Evolutionary conservation across 2,113 vertebrate genomes (phyloP), one percentile per base, ranked within the genome.

Genomic region (Xenopus borealis): DNA sequence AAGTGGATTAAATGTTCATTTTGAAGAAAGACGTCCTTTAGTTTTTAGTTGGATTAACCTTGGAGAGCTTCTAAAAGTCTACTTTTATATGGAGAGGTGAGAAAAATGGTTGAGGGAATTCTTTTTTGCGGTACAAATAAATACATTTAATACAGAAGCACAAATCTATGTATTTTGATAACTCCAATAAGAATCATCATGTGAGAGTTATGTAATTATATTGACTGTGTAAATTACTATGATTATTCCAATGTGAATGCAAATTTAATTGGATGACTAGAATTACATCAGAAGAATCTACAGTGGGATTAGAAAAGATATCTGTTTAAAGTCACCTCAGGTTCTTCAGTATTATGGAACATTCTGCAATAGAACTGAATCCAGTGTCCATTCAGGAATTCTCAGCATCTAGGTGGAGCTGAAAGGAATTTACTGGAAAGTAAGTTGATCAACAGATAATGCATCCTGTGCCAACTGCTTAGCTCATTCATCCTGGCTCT

Each of bases 1-100:
- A 76, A 76, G 74, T 76, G 74, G 74, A 76, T 69, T 76, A 76
- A 76, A 76, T 69, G 74, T 66, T 76, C 67, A 69, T 59, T 69
- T 76, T 62, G 66, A 76, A 76, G 74, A 70, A 57, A 62, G 61
- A 12, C 47, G 20, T 64, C 74, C 66, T 68, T 75, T 75, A 69
- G 73, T 69, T 69, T 75, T 68, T 52, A 63, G 45, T 69, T 70
- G 74, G 74, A 63, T 76, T 76, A 76, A 69, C 74, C 74, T 70
- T 69, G 61, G 9, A 62, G 33, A 57, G 74, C n/a, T 67, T 23
- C 14, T 14, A 3, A 50, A 67, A 67, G 45, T 67, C 12, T 72
- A 72, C 27, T 16, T 27, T 72, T 50, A 62, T 52, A 62, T 20
- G 20, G 10, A 52, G 61, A 52, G 62, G 50, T 27, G 50, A 66